A percentile compares a stretch with the other conserved stretches of the same genome.
Evolutionary conservation across 2,797 vertebrate genomes (phyloP).

Genomic region (Psittacula derbiana): DNA sequence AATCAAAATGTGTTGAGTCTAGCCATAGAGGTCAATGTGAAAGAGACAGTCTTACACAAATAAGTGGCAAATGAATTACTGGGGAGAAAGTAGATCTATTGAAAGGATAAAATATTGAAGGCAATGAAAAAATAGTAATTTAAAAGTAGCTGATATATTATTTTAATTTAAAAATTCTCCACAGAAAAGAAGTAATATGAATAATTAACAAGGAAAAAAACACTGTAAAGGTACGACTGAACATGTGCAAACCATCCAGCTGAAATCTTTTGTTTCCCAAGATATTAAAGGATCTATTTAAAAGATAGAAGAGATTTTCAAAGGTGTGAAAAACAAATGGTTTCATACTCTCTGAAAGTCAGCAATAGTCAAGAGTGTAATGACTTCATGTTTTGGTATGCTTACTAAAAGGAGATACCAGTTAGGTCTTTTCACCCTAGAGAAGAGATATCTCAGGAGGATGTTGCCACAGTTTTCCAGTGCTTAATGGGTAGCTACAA

Average conservation of each 20-base stretch:
- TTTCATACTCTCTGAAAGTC: neutral
- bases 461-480: neutral
- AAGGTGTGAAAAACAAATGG: neutral
- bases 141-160: neutral
- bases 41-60: neutral
- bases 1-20: neutral
- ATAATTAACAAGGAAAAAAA: neutral
- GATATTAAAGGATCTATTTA: neutral
- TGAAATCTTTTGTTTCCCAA: neutral
- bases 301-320: neutral
- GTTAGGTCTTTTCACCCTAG: neutral
- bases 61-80: neutral
- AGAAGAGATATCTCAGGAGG: neutral
- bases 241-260: neutral
- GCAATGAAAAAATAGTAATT: neutral
- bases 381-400: neutral
- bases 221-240: neutral
- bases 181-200: neutral
- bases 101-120: neutral
- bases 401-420: neutral
- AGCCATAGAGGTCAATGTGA: slow-evolving; percentile 8
- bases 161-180: neutral
- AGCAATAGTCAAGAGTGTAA: neutral
- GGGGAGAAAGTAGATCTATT: neutral
- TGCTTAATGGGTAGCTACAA: neutral